Base-by-base conservation (phyloP, 2,888 invertebrate genomes). In the Oxycera nigricornis region DNA sequence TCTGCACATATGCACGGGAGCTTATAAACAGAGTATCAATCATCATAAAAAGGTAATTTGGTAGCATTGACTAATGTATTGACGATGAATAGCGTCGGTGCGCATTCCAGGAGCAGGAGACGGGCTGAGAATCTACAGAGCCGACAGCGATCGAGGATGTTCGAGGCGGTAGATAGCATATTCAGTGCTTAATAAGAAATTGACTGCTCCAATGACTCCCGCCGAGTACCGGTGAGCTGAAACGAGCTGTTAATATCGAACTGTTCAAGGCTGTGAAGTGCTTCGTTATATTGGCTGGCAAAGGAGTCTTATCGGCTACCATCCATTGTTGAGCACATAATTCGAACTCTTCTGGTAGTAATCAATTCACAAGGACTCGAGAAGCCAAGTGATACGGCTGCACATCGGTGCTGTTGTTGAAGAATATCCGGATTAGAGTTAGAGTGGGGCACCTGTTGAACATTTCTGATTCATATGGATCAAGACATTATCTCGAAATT, bases 1-100 rank as follows among this genome's bases (percentile, higher is more conserved):
- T 70, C 31, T 9, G 28, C 50, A 30, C 70, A 30, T 26, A 68
- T 28, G n/a, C n/a, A 46, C 28, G 22, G 59, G 26, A 73, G 59
- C 62, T 20, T 46, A 62, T 52, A 75, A 75, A 75, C 73, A 75
- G 73, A 73, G 52, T 73, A 75, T 75, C 73, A 75, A 75, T 75
- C 75, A 75, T 75, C 73, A 75, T 75, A 75, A 73, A 75, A 75
- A 68, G 50, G 75, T 75, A 75, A 75, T 75, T 75, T 75, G 55
- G 68, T 59, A 20, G 20, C 41, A 65, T 57, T 73, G 73, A 73
- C 73, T 73, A 73, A 73, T 65, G 73, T 65, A 65, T 39, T 24
- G 55, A 24, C 65, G 73, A 73, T 65, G 73, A 73, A 65, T 65
- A 55, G 41, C 62, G 39, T 24, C 22, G 65, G 26, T 22, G 14